A percentile compares a stretch with the other conserved stretches of the same genome.
phyloP scores from a whole-genome alignment of 2,888 invertebrate species.

The Coecobrya sp. region DNA sequence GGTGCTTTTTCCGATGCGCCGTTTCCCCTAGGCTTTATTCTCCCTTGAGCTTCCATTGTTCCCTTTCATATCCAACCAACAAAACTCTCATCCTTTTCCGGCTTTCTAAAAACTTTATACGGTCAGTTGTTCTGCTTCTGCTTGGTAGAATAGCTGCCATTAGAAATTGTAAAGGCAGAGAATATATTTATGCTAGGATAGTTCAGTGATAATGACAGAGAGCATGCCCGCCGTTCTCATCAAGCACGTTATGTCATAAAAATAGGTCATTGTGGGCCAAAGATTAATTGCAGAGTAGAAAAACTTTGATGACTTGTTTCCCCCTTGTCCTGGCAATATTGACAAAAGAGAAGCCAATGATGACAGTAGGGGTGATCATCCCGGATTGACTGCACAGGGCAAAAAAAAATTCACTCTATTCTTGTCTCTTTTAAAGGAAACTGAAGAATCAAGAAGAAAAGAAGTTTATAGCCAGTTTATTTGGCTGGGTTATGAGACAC shows the following conservation, averaged over 20 bases:
- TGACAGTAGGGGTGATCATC: neutral
- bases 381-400: neutral
- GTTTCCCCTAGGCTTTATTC: constrained; percentile 6
- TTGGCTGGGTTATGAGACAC: neutral
- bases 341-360: neutral
- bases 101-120: constrained; percentile 24
- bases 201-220: neutral
- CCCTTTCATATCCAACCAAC: constrained; percentile 16
- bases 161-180: neutral
- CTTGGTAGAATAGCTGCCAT: neutral
- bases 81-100: constrained; percentile 31
- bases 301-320: neutral
- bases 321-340: neutral
- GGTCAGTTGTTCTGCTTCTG: constrained; percentile 2
- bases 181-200: neutral
- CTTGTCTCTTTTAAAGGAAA: neutral
- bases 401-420: neutral
- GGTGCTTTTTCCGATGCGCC: constrained; percentile 36
- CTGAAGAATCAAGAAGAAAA: neutral
- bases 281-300: neutral
- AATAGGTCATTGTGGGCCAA: neutral
- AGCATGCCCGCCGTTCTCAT: neutral
- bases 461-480: neutral
- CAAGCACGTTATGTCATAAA: neutral
- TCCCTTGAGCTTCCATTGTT: neutral